Base-by-base conservation (phyloP, 1,140 invertebrate genomes). In the Drepana arcuata region DNA sequence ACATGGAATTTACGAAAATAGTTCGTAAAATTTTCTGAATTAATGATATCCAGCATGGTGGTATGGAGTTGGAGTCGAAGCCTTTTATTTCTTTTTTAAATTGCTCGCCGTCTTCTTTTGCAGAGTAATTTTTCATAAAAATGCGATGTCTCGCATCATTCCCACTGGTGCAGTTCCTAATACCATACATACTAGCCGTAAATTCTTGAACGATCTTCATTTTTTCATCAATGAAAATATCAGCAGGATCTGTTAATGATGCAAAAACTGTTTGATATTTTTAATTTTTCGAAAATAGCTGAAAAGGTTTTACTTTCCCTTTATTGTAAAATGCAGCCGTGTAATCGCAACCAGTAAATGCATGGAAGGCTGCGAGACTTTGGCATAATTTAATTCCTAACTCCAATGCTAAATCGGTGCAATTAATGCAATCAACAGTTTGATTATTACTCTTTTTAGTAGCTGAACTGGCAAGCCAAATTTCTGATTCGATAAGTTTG, bases 281-380 rank as follows among this genome's bases (percentile, higher is more conserved):
- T 50, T 55, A 44, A 43, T 68, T 62, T 51, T 58, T 61, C 7
- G 45, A 51, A 51, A 69, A 44, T 21, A 47, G 31, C 33, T 64
- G 27, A 42, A 62, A 71, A 27, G 61, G 58, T 46, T 41, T 50
- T 14, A 71, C 39, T 51, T 70, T 72, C 24, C 60, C 63, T 63
- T 64, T 72, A 12, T 58, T 56, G 29, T 61, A 48, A 56, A 72
- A 74, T 18, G 52, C 52, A 25, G 60, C 53, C 11, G 53, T 64
- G 34, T 68, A 71, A 56, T 74, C 59, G 30, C 49, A 71, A 16
- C 60, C 56, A 25, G 60, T 68, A 41, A 42, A 74, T 5, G 63
- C 61, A 53, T 72, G 67, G 29, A 59, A 71, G 0, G 62, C 64
- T 5, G 50, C 54, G 13, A 71, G 41, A 41, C 36, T 34, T 29